These are phyloP conservation scores for Erebia ligea DNA, from an alignment of 2,888 invertebrate genomes.

Conservation along the genomic window DNA sequence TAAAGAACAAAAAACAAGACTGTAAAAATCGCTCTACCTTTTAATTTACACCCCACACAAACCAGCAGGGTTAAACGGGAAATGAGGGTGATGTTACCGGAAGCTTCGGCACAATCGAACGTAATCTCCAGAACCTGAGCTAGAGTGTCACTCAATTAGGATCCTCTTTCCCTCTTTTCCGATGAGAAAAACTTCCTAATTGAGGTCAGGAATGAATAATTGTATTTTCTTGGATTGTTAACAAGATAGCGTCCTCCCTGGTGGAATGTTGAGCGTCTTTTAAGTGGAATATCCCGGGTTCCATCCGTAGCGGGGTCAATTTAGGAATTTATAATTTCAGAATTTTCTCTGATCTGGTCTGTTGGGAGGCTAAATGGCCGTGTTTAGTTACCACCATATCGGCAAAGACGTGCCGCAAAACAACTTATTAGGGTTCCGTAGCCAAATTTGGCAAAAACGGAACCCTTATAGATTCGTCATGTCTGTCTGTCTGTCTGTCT, in stretches of 20 bases:
- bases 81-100: constrained; percentile 25
- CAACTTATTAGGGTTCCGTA: too few species aligned
- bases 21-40: neutral
- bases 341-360: too few species aligned
- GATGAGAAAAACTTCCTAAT: neutral
- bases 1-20: neutral
- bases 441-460: too few species aligned
- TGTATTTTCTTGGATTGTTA: neutral
- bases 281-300: too few species aligned
- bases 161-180: neutral
- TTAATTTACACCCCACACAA: constrained; percentile 8
- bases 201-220: neutral
- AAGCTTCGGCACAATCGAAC: constrained; percentile 20
- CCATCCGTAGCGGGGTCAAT: too few species aligned
- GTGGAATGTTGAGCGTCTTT: too few species aligned
- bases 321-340: too few species aligned
- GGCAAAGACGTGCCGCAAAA: too few species aligned
- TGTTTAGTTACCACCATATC: too few species aligned
- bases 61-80: constrained; percentile 14
- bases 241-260: neutral
- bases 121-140: constrained; percentile 9
- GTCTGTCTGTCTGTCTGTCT: too few species aligned
- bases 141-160: constrained; percentile 10
- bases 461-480: too few species aligned
- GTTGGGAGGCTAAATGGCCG: too few species aligned